Evolutionary conservation across 2,888 invertebrate species (phyloP).

Genomic region (Amiota mariae): DNA sequence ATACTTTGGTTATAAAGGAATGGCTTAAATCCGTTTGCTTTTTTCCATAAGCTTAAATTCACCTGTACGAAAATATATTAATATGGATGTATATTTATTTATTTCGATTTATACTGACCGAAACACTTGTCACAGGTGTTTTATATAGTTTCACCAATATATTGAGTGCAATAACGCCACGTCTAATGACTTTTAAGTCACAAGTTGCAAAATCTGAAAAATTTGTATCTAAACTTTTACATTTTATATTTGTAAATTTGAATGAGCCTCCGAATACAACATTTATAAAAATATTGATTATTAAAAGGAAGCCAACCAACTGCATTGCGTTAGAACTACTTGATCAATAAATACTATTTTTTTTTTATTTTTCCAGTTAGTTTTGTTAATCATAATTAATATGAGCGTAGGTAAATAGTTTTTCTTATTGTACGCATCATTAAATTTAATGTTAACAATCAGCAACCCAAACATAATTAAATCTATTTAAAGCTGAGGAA

Average conservation of each 20-base stretch:
- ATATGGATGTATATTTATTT: not conserved
- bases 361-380: too few relatives aligned
- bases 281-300: not conserved
- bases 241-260: constrained; percentile 34
- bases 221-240: constrained; percentile 29
- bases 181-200: constrained; percentile 31
- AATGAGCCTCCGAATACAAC: not conserved
- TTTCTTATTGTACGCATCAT: too few relatives aligned
- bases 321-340: not conserved
- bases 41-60: constrained; percentile 38
- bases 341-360: too few relatives aligned
- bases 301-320: constrained; percentile 18
- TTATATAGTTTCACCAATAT: constrained; percentile 13
- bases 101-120: constrained; percentile 13
- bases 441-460: too few relatives aligned
- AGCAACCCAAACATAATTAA: too few relatives aligned
- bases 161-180: constrained; percentile 37
- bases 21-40: constrained; percentile 40
- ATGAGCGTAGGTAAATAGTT: too few relatives aligned
- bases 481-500: too few relatives aligned
- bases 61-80: constrained; percentile 25
- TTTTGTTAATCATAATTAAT: too few relatives aligned
- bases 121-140: constrained; percentile 22
- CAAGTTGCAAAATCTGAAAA: constrained; percentile 25
- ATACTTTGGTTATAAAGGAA: constrained; percentile 42